Conservation (phyloP, 1,140 invertebrate species). For the Lutraria rhynchaena region DNA sequence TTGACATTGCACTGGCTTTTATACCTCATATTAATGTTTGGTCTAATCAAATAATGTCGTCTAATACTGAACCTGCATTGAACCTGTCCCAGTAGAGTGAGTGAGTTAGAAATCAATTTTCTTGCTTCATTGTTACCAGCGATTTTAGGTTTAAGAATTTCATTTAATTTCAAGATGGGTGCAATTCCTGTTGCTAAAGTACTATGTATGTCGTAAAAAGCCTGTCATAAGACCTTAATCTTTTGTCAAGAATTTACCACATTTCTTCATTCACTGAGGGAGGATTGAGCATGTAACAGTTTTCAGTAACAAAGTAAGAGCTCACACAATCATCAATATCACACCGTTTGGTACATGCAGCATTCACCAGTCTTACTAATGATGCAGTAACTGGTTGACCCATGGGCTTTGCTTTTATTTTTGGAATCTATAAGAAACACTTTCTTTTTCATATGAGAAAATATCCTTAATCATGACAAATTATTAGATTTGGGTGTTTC, state of each 20-base stretch:
- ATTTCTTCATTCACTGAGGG: constrained; percentile 20
- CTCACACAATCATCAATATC: neutral
- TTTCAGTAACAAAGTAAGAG: neutral
- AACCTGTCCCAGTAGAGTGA: constrained; percentile 4
- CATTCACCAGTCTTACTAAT: neutral
- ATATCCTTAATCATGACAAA: too few species aligned
- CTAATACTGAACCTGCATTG: neutral
- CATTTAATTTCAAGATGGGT: constrained; percentile 6
- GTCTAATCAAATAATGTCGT: constrained; percentile 18
- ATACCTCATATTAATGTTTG: constrained; percentile 28
- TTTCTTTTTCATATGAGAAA: too few species aligned
- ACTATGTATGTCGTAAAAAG: constrained; percentile 22
- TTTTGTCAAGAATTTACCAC: constrained; percentile 25
- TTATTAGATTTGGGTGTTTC: too few species aligned
- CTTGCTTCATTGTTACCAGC: neutral
- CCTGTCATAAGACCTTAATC: too few species aligned
- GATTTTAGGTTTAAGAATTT: neutral
- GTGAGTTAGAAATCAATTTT: constrained; percentile 1
- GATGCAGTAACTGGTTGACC: neutral
- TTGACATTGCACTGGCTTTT: constrained; percentile 1
- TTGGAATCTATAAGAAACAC: neutral
- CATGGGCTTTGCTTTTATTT: neutral
- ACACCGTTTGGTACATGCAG: neutral
- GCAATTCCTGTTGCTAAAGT: constrained; percentile 3
- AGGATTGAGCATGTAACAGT: constrained; percentile 13